Evolutionary conservation across 2,888 invertebrate species (phyloP).

Genomic region (Drosophila ochracea): DNA sequence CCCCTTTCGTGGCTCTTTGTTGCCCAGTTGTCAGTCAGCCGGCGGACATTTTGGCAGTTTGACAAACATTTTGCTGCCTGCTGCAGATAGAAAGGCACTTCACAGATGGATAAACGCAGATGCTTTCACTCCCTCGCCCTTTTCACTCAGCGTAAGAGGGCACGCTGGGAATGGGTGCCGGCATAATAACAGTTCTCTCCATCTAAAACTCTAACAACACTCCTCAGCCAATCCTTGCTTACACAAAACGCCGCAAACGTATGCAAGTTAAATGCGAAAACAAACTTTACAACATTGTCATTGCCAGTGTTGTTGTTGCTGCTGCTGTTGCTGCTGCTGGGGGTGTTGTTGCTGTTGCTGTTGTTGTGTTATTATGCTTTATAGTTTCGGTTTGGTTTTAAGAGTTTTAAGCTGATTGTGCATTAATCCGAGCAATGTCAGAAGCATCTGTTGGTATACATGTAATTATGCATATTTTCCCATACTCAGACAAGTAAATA

Average conservation of each 20-base stretch:
- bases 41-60: slow-evolving; percentile 67
- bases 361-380: slow-evolving; percentile 57
- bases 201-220: slow-evolving; percentile 7
- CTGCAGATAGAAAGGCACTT: slow-evolving; percentile 51
- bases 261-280: slow-evolving; percentile 58
- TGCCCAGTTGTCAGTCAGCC: slow-evolving; percentile 29
- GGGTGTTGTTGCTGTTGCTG: not conserved
- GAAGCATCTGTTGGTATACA: slow-evolving; percentile 9
- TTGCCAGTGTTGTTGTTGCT: slow-evolving; percentile 16
- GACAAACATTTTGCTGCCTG: slow-evolving; percentile 68
- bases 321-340: slow-evolving; percentile 3
- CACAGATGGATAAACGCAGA: slow-evolving; percentile 44
- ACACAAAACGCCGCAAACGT: slow-evolving; percentile 31
- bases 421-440: slow-evolving; percentile 32
- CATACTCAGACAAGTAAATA: not conserved
- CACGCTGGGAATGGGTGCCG: not conserved
- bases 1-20: not conserved
- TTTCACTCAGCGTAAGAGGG: not conserved
- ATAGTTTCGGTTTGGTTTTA: slow-evolving; percentile 60
- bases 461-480: not conserved
- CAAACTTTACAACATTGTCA: slow-evolving; percentile 57
- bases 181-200: slow-evolving; percentile 6
- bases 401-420: slow-evolving; percentile 59
- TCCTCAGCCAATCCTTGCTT: slow-evolving; percentile 13
- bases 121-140: slow-evolving; percentile 28